These are phyloP conservation scores for Drosophila seguyi DNA, from an alignment of 1,140 invertebrate genomes.

Conservation along the genomic window DNA sequence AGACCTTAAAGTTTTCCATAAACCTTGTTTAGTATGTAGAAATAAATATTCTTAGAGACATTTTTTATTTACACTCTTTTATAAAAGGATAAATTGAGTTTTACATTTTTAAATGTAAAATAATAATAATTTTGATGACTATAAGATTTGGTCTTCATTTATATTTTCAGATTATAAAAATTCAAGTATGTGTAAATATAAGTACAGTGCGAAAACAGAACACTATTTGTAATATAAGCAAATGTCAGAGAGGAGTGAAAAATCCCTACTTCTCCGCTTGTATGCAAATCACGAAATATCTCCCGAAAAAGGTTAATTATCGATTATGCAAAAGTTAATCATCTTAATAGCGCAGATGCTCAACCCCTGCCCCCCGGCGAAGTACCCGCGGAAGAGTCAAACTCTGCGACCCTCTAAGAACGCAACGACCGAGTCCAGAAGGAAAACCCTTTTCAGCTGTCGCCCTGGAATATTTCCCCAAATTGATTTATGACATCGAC, in stretches of 20 bases:
- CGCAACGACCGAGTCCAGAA: slow-evolving; percentile 2
- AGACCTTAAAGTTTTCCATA: not conserved
- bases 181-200: no score
- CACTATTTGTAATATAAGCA: no score
- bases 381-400: slow-evolving; percentile 21
- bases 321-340: slow-evolving; percentile 76
- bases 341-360: slow-evolving; percentile 59
- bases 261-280: not conserved
- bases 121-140: not conserved
- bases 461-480: slow-evolving; percentile 51
- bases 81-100: not conserved
- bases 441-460: slow-evolving; percentile 78
- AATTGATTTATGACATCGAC: slow-evolving; percentile 74
- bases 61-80: not conserved
- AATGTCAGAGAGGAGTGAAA: not conserved
- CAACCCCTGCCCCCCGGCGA: not conserved
- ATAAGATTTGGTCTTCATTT: not conserved
- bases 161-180: not conserved
- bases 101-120: not conserved
- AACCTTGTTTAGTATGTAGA: not conserved
- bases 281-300: slow-evolving; percentile 8
- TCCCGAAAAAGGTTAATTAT: slow-evolving; percentile 17
- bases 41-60: not conserved
- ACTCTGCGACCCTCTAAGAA: slow-evolving; percentile 4
- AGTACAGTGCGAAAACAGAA: not conserved